Percentiles rank a stretch among this genome's conserved stretches.
Evolutionary conservation across 2,888 invertebrate species (phyloP).

Genomic region (Ditula angustiorana): DNA sequence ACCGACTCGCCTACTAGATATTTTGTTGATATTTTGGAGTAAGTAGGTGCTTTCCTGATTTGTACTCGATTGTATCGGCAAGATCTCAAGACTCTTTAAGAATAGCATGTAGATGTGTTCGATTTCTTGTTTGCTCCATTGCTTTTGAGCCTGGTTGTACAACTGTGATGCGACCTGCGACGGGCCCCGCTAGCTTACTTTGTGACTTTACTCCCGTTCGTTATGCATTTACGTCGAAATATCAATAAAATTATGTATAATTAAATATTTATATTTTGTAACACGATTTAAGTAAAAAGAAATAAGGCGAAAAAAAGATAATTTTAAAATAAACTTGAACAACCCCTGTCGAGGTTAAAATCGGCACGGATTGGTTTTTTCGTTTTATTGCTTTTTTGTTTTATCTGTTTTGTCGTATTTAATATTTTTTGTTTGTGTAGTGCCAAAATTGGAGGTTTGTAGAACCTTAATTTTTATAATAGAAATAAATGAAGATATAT

Average conservation of each 20-base stretch:
- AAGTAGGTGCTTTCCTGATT: not conserved
- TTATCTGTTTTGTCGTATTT: conserved; percentile 12
- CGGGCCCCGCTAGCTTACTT: conserved; percentile 12
- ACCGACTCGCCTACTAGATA: not conserved
- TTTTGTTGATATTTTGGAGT: conserved; percentile 1
- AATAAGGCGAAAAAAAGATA: not conserved
- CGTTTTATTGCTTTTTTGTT: not conserved
- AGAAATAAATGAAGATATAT: conserved; percentile 25
- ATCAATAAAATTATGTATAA: no score
- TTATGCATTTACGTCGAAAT: conserved; percentile 54
- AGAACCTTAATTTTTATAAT: conserved; percentile 42
- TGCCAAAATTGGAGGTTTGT: conserved; percentile 48
- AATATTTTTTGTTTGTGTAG: conserved; percentile 46
- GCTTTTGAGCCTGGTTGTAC: not conserved
- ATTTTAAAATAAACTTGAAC: not conserved
- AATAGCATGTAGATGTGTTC: not conserved
- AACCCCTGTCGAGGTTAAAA: not conserved
- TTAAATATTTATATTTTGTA: conserved; percentile 42
- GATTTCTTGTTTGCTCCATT: not conserved
- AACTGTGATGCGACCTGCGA: conserved; percentile 38
- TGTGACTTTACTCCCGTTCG: conserved; percentile 14
- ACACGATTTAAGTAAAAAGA: conserved; percentile 1
- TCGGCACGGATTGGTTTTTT: not conserved
- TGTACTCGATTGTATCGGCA: not conserved
- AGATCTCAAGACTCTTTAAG: not conserved